Evolutionary conservation across 1,140 invertebrate genomes (phyloP).

Genomic region (Drosophila repleta): DNA sequence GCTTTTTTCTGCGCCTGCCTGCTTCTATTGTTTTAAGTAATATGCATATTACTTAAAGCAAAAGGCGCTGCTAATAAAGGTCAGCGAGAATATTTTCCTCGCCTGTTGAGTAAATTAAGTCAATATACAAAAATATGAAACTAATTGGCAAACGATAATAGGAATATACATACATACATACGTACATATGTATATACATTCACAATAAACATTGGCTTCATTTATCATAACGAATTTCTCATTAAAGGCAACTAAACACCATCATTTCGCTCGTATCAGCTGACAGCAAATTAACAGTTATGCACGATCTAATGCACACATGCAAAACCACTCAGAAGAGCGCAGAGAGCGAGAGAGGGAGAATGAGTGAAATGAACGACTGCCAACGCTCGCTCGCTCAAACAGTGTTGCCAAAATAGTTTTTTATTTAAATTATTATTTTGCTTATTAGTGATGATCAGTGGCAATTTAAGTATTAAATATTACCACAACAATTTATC

Average conservation of each 20-base stretch:
- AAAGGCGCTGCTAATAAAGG: background rate
- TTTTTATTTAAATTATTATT: background rate
- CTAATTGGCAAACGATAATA: background rate
- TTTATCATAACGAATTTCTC: background rate
- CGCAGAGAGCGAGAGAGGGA: background rate
- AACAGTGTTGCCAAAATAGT: slow-evolving; percentile 4
- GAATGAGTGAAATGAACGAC: background rate
- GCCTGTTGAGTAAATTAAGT: background rate
- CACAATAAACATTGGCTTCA: background rate
- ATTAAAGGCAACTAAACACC: background rate
- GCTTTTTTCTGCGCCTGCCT: slow-evolving; percentile 11
- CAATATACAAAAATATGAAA: background rate
- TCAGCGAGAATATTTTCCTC: no score
- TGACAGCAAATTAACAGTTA: background rate
- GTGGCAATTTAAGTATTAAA: background rate
- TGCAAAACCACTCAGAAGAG: background rate
- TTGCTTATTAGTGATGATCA: background rate
- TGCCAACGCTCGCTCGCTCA: background rate
- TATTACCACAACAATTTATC: no score
- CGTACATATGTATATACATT: background rate
- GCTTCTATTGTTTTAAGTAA: slow-evolving; percentile 47
- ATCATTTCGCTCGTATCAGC: background rate
- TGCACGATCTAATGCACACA: background rate
- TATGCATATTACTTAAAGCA: slow-evolving; percentile 17
- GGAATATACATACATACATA: background rate